A percentile compares a stretch with the other conserved stretches of the same genome.
Conservation (phyloP, 2,113 vertebrate genomes). For the Pteruthius melanotis region DNA sequence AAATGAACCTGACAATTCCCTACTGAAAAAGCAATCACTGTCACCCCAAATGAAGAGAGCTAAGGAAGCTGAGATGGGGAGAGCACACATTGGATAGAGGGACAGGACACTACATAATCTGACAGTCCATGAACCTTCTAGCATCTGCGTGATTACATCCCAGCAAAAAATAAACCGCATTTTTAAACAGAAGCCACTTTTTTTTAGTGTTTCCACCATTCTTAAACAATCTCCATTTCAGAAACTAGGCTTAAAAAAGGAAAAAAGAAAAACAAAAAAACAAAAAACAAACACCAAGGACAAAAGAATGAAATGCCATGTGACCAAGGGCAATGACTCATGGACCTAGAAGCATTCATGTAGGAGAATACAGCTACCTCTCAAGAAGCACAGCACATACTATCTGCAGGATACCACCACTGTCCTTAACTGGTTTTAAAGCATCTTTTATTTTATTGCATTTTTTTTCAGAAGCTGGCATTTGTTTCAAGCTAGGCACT, state of each 20-base stretch:
- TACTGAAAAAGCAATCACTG: background rate
- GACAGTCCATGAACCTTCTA: background rate
- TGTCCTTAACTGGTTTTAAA: background rate
- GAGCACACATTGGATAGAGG: background rate
- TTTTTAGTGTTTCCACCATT: background rate
- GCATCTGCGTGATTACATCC: background rate
- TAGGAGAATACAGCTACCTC: background rate
- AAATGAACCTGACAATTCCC: background rate
- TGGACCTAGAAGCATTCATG: background rate
- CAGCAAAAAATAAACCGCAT: background rate
- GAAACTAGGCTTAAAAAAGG: accelerated
- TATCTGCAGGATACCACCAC: background rate
- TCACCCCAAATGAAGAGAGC: background rate
- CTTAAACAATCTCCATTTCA: background rate
- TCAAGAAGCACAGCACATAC: background rate
- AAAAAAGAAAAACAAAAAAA: too few species aligned
- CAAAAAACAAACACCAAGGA: background rate
- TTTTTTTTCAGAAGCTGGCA: background rate
- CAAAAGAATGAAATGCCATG: background rate
- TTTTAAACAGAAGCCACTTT: background rate
- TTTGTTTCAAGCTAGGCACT: background rate
- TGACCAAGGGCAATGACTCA: background rate
- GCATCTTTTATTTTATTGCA: background rate
- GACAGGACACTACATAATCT: background rate
- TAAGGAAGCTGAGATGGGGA: background rate